Evolutionary conservation across 2,888 invertebrate species (phyloP), one percentile per base, ranked within the genome.

Genomic region (Cyaniris semiargus): DNA sequence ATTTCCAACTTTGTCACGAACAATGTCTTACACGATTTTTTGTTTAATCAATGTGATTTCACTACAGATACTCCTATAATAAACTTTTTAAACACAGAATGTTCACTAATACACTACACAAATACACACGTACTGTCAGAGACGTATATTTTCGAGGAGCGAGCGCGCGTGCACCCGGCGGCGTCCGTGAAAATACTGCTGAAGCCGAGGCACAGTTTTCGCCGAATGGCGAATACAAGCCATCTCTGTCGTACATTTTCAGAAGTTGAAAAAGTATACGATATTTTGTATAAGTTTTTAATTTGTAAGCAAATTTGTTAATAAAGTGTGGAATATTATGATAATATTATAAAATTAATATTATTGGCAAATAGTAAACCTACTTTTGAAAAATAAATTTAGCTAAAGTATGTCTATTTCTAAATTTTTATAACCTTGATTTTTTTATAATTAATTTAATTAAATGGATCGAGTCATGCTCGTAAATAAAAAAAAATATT

Each of bases 1-100:
- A 71, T 38, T 34, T n/a, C 34, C 15, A 34, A 70, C 15, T 70
- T 31, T n/a, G 71, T 38, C 71, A 71, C 71, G 71, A 71, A 70
- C 70, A 34, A 34, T 34, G 70, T 70, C 4, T 71, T 71, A 70
- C 70, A 34, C 31, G 31, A 70, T 8, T 38, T 70, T 71, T 31
- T 18, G 66, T 66, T 31, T 27, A 60, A 60, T 60, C 60, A 58
- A 66, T 34, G 34, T 70, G 38, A 71, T 71, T 71, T n/a, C 34
- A 71, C 34, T 21, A 38, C n/a, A 18, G 2, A 18, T 8, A 70
- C 21, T 38, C 34, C n/a, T 71, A 1, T 71, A 1, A 71, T 71
- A 0, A 71, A 38, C 38, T 71, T 71, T 38, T 71, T 18, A 38
- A 23, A 71, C 71, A 71, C 71, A n/a, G 34, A 34, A 70, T 71